These are phyloP conservation scores for Thera britannica DNA, from an alignment of 2,888 invertebrate species.

Conservation along the genomic window DNA sequence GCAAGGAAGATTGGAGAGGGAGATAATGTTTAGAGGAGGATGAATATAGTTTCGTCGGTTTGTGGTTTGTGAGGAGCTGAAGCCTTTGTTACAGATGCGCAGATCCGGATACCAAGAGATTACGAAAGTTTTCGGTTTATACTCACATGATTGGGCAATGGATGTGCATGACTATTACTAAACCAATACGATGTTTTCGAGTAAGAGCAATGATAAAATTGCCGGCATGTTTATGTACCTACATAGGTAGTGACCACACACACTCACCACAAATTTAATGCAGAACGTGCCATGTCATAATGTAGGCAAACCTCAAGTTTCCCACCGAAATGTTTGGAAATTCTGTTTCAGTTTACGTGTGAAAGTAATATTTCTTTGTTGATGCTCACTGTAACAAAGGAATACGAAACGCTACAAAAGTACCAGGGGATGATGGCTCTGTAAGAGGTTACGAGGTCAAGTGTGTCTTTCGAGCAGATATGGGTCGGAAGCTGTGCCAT, in stretches of 20 bases:
- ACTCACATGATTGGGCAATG: too few relatives aligned
- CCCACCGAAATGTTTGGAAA: neutral
- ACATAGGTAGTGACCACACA: too few relatives aligned
- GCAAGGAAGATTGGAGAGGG: constrained; percentile 9
- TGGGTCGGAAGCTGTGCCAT: constrained; percentile 31
- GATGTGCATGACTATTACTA: too few relatives aligned
- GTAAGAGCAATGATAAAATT: too few relatives aligned
- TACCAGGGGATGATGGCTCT: constrained; percentile 17
- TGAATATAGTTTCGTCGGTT: constrained; percentile 3
- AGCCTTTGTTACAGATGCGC: neutral
- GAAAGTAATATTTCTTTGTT: neutral
- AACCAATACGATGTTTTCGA: too few relatives aligned
- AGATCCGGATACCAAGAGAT: neutral
- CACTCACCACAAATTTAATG: too few relatives aligned
- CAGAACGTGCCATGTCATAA: neutral
- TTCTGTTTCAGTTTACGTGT: too few relatives aligned
- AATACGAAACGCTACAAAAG: constrained; percentile 18
- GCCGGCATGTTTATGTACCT: too few relatives aligned
- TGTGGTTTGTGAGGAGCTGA: neutral
- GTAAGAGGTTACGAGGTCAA: constrained; percentile 37
- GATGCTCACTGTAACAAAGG: constrained; percentile 14
- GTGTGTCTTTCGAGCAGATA: constrained; percentile 31
- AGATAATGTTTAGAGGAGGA: constrained; percentile 10
- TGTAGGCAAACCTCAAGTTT: neutral
- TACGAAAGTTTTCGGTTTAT: too few relatives aligned